Percentiles rank a stretch among this genome's conserved stretches.
phyloP scores from a whole-genome alignment of 2,113 vertebrate genomes.

The Saguinus midas region DNA sequence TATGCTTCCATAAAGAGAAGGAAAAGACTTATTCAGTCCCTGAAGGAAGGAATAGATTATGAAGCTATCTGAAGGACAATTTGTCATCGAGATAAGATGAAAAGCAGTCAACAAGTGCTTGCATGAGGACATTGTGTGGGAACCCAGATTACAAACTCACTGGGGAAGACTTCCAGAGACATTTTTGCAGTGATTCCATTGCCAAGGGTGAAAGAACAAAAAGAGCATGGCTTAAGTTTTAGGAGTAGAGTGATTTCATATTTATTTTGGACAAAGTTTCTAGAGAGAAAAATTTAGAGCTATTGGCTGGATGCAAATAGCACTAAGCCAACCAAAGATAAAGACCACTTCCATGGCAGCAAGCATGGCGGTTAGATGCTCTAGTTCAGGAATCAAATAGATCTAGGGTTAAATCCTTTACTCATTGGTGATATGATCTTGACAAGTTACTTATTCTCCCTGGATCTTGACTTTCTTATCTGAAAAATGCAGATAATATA shows the following conservation, averaged over 20 bases:
- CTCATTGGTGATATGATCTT: not conserved
- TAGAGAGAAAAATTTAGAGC: conserved; percentile 29
- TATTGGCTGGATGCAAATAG: conserved; percentile 28
- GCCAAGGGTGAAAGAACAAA: conserved; percentile 68
- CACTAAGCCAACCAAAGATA: conserved; percentile 19
- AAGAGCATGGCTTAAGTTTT: conserved; percentile 3
- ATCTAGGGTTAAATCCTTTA: conserved; percentile 6
- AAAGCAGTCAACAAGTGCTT: conserved; percentile 42
- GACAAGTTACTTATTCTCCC: not conserved
- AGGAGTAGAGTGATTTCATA: conserved; percentile 7
- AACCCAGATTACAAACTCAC: conserved; percentile 62
- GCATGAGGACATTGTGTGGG: conserved; percentile 59
- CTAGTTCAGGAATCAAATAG: conserved; percentile 6
- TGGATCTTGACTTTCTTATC: not conserved
- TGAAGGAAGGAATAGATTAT: not conserved
- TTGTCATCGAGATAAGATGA: conserved; percentile 48
- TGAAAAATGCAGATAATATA: not conserved
- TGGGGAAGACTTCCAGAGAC: conserved; percentile 60
- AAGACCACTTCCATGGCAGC: not conserved
- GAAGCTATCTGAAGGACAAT: not conserved
- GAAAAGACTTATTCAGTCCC: not conserved
- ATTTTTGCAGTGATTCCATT: conserved; percentile 51
- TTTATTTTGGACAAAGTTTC: conserved; percentile 68
- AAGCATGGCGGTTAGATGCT: not conserved
- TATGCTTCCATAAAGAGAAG: not conserved